A percentile compares a stretch with the other conserved stretches of the same genome.
Evolutionary conservation across 2,888 invertebrate species (phyloP).

Genomic region (Ashinkailepas kermadecensis): DNA sequence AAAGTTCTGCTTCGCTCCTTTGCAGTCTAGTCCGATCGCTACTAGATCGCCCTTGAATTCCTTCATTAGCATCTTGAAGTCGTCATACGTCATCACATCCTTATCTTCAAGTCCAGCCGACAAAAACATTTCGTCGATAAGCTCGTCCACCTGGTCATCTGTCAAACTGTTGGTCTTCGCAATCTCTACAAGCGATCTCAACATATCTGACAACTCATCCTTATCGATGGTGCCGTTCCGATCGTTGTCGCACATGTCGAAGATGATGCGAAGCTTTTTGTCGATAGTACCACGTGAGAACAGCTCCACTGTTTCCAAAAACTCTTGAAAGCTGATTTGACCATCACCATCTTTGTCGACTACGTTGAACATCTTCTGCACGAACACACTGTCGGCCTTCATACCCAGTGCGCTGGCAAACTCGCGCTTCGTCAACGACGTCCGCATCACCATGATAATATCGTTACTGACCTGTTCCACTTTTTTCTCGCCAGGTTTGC

Average conservation of each 20-base stretch:
- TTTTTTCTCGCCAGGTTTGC: constrained; percentile 75
- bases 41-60: constrained; percentile 93
- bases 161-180: constrained; percentile 79
- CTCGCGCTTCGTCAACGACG: constrained; percentile 81
- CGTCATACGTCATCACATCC: constrained; percentile 79
- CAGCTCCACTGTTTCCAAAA: constrained; percentile 83
- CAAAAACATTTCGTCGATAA: constrained; percentile 91
- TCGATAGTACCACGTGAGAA: constrained; percentile 89
- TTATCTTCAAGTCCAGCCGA: constrained; percentile 84
- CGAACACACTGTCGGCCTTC: constrained; percentile 89
- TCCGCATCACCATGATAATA: constrained; percentile 83
- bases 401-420: constrained; percentile 93
- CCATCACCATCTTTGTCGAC: constrained; percentile 92
- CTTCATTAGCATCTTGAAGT: constrained; percentile 93
- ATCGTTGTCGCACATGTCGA: constrained; percentile 96
- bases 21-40: constrained; percentile 87
- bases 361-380: constrained; percentile 94
- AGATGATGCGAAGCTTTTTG: constrained; percentile 85
- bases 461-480: constrained; percentile 53
- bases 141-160: constrained; percentile 74
- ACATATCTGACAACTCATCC: constrained; percentile 84
- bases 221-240: constrained; percentile 90
- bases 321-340: constrained; percentile 82
- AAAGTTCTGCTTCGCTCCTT: constrained; percentile 91
- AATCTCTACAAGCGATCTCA: constrained; percentile 84